Evolutionary conservation across 2,797 vertebrate species (phyloP), one percentile per base, ranked within the genome.

Genomic region (Balearica regulorum): DNA sequence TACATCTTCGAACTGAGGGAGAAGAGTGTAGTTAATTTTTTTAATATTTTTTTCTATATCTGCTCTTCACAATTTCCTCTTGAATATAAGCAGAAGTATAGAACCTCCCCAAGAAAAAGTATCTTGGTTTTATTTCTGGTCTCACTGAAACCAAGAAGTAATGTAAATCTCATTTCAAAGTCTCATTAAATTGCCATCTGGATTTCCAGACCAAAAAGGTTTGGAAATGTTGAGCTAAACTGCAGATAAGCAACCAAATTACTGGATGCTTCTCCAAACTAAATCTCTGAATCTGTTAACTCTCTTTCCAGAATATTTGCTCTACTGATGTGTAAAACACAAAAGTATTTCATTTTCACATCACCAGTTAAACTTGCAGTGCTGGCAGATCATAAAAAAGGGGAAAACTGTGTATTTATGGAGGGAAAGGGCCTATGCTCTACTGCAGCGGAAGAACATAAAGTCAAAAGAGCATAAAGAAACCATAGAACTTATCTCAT

Each of bases 161-260:
- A 82, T 58, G 90, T 87, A 94, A 96, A 93, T 83, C 81, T 92
- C 90, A 86, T 94, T 96, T 89, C 90, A 87, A 95, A 94, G 87
- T 97, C 87, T 93, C 93, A 94, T 95, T 97, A 97, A 94, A 89
- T 93, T 95, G 89, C 94, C 96, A 96, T 95, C 96, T 96, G 96
- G 93, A 93, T 94, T 93, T 93, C 86, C 93, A 96, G 88, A 94
- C 90, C 88, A 89, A 87, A 96, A 93, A 90, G 68, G 68, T 83
- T 92, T 96, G 93, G 78, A 92, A 95, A 80, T 6, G 13, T 93
- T 57, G 70, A 94, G 61, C 75, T 87, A 43, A 95, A 92, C 90
- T 94, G 83, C 88, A 96, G 95, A 97, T 85, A 96, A 93, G 93
- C 61, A 66, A 91, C 93, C 93, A 84, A 92, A 97, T 93, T 86